phyloP scores from a whole-genome alignment of 2,113 vertebrate genomes.

The Bos taurus region DNA sequence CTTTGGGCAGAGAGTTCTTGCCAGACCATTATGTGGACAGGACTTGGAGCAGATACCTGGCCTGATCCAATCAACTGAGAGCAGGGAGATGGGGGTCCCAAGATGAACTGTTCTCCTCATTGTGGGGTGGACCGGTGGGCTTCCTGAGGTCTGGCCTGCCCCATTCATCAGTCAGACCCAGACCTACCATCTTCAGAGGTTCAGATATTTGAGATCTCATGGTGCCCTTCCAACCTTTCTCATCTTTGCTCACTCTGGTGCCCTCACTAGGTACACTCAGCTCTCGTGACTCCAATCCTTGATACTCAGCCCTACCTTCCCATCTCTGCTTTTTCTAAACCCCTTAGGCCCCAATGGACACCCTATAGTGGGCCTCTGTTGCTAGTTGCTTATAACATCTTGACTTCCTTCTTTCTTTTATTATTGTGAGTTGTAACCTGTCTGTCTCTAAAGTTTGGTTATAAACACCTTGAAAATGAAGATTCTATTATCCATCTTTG shows the following conservation, averaged over 20 bases:
- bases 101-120: not conserved
- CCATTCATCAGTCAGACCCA: not conserved
- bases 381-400: not conserved
- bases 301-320: fast-evolving
- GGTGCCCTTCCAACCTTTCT: not conserved
- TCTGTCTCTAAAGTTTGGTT: not conserved
- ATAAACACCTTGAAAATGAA: not conserved
- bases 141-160: not conserved
- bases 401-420: not conserved
- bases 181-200: not conserved
- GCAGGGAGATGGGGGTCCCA: not conserved
- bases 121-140: no score
- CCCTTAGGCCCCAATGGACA: not conserved
- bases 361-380: not conserved
- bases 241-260: not conserved
- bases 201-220: not conserved
- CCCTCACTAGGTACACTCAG: not conserved
- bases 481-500: not conserved
- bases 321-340: not conserved
- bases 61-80: not conserved
- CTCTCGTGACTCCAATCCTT: not conserved
- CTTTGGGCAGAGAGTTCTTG: not conserved
- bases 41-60: not conserved
- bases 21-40: not conserved
- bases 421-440: not conserved